A percentile compares a stretch with the other conserved stretches of the same genome.
Evolutionary conservation across 2,888 invertebrate species (phyloP).

Genomic region (Diarsia mendica): DNA sequence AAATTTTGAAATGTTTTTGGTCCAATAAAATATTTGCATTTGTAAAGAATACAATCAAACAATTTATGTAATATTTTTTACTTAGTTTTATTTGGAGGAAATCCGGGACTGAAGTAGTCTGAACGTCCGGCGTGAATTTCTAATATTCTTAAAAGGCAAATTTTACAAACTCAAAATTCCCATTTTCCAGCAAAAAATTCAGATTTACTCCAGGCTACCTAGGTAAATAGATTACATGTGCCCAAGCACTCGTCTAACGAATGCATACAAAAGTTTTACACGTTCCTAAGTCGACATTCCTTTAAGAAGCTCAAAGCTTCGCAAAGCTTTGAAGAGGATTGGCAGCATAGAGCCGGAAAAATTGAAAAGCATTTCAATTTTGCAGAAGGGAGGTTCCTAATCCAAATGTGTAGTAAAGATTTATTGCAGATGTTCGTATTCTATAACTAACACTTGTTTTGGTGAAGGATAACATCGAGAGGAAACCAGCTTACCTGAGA

Average conservation of each 20-base stretch:
- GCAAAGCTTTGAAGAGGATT: not conserved
- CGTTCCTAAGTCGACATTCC: constrained; percentile 7
- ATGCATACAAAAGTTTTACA: constrained; percentile 14
- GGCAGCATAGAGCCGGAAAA: no score
- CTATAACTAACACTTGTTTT: no score
- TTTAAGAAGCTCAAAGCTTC: constrained; percentile 8
- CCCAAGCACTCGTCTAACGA: constrained; percentile 24
- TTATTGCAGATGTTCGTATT: no score
- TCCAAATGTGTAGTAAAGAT: no score
- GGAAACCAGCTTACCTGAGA: no score
- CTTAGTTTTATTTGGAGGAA: not conserved
- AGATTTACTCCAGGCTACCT: not conserved
- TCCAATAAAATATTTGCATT: no score
- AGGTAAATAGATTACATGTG: constrained; percentile 13
- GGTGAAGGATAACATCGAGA: no score
- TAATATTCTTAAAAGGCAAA: not conserved
- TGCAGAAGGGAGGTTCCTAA: not conserved
- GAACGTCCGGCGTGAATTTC: not conserved
- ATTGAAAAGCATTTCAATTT: not conserved
- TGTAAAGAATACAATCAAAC: not conserved
- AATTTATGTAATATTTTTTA: not conserved
- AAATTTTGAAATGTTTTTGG: no score
- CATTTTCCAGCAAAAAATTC: not conserved
- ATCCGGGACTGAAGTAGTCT: not conserved
- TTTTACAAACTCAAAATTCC: not conserved